Base-by-base conservation (phyloP, 2,888 invertebrate genomes). In the Sinohyriopsis cumingii region DNA sequence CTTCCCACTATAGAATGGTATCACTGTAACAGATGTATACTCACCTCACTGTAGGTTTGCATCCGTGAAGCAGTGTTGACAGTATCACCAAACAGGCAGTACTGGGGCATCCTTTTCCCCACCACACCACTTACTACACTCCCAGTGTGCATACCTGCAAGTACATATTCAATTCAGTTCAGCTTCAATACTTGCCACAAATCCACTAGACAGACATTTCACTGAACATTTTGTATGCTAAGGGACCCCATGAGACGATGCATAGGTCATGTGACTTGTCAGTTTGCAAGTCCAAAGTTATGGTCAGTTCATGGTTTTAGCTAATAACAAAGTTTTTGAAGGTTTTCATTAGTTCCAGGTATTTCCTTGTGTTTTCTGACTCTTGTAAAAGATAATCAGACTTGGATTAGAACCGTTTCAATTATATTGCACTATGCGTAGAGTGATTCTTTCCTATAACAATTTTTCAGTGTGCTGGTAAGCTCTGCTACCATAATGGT, bases 11-110 rank as follows among this genome's bases (percentile, higher is more conserved):
- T n/a, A 57, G 22, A 57, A 57, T 15, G 5, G 57, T 57, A 20
- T 62, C 6, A 12, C 45, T 25, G 5, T 22, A 12, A 33, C 0
- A 20, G 33, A 25, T 18, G 24, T 5, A 22, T 22, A 80, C 86
- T 88, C 88, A 93, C 93, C 89, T 91, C 85, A 80, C 93, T 92
- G 28, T 92, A 92, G 1, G 93, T 93, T 88, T 96, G 96, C 96
- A 96, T 96, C 71, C 96, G 92, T 4, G 96, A 95, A 2, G 96
- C 96, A 0, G 95, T 96, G 88, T 97, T 97, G 24, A 97, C 95
- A 0, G 96, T 95, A 73, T 96, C 96, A 0, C 96, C 96, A 76
- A 96, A 96, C 63, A 97, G 93, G 83, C 96, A 96, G 89, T 95
- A 96, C 80, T 96, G 92, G 0, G 95, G 96, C 66, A 95, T 93